phyloP scores from a whole-genome alignment of 2,113 vertebrate species.

The Nannospalax galili region DNA sequence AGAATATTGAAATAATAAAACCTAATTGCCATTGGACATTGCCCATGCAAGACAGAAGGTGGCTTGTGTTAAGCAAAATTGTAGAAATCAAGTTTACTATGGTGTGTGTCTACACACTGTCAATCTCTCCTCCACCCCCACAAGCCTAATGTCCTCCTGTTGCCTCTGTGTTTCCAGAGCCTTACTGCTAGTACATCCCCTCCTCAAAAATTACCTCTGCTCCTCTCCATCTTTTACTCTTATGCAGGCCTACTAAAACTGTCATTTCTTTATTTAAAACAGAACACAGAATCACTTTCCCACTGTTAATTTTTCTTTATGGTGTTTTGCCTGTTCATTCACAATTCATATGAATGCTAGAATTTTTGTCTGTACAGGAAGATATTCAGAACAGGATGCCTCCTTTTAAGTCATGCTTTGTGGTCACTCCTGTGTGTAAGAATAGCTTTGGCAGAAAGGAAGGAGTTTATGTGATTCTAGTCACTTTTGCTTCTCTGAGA shows the following conservation, averaged over 20 bases:
- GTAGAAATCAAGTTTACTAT: not conserved
- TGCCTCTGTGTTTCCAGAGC: not conserved
- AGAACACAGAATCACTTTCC: not conserved
- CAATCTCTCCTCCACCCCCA: not conserved
- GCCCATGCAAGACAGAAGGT: not conserved
- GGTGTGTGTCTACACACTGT: not conserved
- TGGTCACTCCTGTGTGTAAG: not conserved
- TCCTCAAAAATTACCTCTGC: not conserved
- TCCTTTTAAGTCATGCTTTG: not conserved
- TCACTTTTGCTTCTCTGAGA: not conserved
- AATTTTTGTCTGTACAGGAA: not conserved
- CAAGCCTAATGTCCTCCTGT: not conserved
- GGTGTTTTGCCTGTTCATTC: slow-evolving; percentile 6
- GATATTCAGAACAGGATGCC: not conserved
- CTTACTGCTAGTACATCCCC: no score
- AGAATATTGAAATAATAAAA: not conserved
- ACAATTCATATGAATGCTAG: not conserved
- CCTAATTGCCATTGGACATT: not conserved
- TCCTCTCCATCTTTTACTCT: not conserved
- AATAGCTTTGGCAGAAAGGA: not conserved
- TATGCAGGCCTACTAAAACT: not conserved
- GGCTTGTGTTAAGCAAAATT: not conserved
- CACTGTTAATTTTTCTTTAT: not conserved
- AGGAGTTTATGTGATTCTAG: not conserved
- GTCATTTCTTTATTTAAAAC: not conserved